Conservation (phyloP, 2,113 vertebrate species). For the Mola mola region DNA sequence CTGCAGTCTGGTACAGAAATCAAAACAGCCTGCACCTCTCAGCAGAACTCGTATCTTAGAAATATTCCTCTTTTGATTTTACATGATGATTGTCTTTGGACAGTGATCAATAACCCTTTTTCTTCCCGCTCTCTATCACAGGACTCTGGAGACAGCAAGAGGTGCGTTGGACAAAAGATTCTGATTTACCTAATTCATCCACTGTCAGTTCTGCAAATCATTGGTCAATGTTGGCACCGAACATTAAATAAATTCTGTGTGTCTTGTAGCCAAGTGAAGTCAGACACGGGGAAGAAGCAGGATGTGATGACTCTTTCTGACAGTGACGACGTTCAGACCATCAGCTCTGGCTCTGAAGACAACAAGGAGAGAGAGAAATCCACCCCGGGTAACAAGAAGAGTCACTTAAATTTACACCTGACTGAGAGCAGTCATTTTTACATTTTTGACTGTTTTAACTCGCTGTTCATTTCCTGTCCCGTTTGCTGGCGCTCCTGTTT, state of each 20-base stretch:
- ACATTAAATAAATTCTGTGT: neutral
- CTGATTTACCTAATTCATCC: no score
- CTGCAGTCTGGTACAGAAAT: neutral
- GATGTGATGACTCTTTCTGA: conserved; percentile 93
- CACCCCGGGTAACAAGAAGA: conserved; percentile 50
- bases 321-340: conserved; percentile 97
- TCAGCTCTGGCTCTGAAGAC: conserved; percentile 94
- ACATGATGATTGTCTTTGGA: neutral
- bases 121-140: conserved; percentile 58
- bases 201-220: neutral
- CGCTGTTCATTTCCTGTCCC: neutral
- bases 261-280: conserved; percentile 67
- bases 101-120: neutral
- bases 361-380: conserved; percentile 86
- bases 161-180: conserved; percentile 66
- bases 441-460: neutral
- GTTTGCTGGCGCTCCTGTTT: neutral
- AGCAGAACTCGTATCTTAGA: neutral
- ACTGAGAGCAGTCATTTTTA: neutral
- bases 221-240: neutral
- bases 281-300: conserved; percentile 73
- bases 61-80: neutral
- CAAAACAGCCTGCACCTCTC: neutral
- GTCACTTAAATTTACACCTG: neutral
- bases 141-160: conserved; percentile 82